Conservation (phyloP, 2,113 vertebrate genomes). For the Tylochromis polylepis region DNA sequence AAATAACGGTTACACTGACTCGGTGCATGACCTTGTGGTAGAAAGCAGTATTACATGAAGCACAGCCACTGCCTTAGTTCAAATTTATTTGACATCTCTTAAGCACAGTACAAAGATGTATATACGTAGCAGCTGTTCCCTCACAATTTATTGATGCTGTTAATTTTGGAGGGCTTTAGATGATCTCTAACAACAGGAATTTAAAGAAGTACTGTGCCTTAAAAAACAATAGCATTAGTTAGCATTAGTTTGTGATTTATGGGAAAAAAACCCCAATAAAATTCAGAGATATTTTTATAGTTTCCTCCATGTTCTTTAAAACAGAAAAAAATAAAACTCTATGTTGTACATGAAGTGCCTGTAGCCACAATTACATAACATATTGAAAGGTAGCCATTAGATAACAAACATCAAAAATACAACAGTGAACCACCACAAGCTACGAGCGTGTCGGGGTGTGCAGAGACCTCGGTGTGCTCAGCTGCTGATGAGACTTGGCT, state of each 20-base stretch:
- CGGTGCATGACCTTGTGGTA: not conserved
- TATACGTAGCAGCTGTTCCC: not conserved
- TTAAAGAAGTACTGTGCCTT: not conserved
- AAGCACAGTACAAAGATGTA: not conserved
- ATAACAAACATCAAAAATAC: not conserved
- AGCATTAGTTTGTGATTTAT: not conserved
- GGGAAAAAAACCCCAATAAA: not conserved
- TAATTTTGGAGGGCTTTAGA: not conserved
- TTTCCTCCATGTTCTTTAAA: not conserved
- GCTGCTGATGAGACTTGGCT: not conserved
- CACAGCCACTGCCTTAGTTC: not conserved
- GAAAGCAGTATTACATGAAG: not conserved
- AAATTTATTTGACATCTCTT: not conserved
- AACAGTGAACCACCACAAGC: not conserved
- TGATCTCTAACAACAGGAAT: not conserved
- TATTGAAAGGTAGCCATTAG: not conserved
- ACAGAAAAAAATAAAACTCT: not conserved
- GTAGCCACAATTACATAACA: not conserved
- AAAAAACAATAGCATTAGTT: accelerated
- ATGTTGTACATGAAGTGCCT: not conserved
- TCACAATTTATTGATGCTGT: not conserved
- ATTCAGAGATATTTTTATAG: not conserved
- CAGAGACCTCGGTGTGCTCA: not conserved
- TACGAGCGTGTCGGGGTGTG: not conserved
- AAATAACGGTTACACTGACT: not conserved